Base-by-base conservation (phyloP, 2,797 vertebrate species). In the Galago senegalensis region DNA sequence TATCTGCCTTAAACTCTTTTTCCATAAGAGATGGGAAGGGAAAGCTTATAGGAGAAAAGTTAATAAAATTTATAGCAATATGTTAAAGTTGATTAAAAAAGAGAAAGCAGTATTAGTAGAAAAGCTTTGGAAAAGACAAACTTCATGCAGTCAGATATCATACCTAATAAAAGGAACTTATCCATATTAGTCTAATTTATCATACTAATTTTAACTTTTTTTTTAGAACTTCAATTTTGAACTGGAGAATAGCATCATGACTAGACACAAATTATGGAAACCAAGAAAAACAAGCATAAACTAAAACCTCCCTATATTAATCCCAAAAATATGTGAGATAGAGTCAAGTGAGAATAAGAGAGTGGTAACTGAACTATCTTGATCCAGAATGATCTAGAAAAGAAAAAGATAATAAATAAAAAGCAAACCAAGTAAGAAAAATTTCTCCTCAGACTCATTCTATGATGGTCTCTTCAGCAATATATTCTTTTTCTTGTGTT, bases 381-480 rank as follows among this genome's bases (percentile, higher is more conserved):
- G 82, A 82, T 7, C 9, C 70, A 67, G 75, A 90, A 92, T 93
- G 27, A 84, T 87, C 8, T 81, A 89, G 65, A 86, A 95, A 94
- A 58, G n/a, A 88, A 80, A 84, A 75, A 63, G 65, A 84, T 80
- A 93, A 94, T 75, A 93, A 94, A 80, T 16, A 94, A 63, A 93
- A 91, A 92, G 53, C 67, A 95, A 94, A 63, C 31, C 92, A 61
- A 76, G 49, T 40, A 20, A 80, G 56, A 27, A 70, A 76, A 90
- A 80, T 77, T 43, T 89, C 77, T 87, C 61, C 49, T 87, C 65
- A 58, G 56, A 67, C 27, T 92, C 87, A 65, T 6, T 61, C 56
- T 81, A 20, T 25, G 87, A 77, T 60, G 17, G n/a, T n/a, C 37
- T 94, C 81, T 73, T 85, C 27, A 58, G 69, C 43, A 76, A 88